Conservation (phyloP, 2,113 vertebrate genomes). For the Xiphorhynchus elegans region DNA sequence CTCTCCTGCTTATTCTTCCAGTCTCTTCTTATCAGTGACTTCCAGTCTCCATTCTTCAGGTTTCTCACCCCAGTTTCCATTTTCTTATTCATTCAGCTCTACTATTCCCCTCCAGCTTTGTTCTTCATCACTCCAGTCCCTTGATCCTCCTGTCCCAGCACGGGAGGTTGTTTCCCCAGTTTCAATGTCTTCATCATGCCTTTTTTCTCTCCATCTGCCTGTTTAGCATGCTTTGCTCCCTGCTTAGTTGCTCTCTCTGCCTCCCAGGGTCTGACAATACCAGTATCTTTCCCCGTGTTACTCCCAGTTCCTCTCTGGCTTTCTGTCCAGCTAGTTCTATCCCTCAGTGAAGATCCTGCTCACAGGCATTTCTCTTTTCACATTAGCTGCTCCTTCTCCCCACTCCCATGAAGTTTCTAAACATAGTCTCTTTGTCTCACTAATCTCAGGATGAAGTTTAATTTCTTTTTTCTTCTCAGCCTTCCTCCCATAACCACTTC, state of each 20-base stretch:
- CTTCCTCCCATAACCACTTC: background rate
- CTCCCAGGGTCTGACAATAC: background rate
- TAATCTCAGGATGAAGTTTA: background rate
- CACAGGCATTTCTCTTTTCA: background rate
- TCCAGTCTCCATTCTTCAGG: background rate
- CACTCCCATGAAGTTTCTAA: background rate
- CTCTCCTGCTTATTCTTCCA: background rate
- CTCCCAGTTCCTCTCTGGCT: background rate
- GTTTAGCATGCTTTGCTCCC: background rate
- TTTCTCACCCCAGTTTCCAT: background rate
- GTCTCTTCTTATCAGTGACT: background rate
- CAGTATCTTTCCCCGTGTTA: background rate
- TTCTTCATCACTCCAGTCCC: background rate
- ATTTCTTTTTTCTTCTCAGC: background rate
- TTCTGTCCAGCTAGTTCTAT: background rate
- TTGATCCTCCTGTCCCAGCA: fast-evolving
- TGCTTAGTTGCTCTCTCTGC: background rate
- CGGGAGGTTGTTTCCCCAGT: background rate
- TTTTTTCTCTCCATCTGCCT: background rate
- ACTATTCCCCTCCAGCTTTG: background rate
- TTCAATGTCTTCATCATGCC: background rate
- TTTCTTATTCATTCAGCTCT: background rate
- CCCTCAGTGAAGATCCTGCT: background rate
- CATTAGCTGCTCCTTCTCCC: background rate
- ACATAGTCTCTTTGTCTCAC: background rate